These are phyloP conservation scores for Botrylloides violaceus DNA, from an alignment of 23 tunicate genomes.

Conservation along the genomic window DNA sequence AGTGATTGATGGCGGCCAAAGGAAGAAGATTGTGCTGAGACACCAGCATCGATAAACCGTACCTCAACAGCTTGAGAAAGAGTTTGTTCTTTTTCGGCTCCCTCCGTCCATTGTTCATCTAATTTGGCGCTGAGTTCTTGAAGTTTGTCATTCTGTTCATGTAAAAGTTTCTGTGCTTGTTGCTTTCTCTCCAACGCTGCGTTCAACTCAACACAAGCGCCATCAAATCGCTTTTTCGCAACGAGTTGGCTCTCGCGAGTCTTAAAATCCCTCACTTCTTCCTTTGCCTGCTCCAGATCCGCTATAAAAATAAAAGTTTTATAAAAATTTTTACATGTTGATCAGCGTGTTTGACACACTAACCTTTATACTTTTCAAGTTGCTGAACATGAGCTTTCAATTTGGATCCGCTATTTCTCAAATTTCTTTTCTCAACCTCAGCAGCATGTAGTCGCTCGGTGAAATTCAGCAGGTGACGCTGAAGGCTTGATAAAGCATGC, in stretches of 20 bases:
- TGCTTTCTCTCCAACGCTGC: constrained; percentile 75
- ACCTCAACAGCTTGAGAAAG: constrained; percentile 67
- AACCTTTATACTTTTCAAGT: constrained; percentile 36
- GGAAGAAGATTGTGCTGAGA: too few relatives aligned
- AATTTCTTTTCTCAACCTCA: constrained; percentile 70
- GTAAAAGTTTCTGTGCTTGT: constrained; percentile 61
- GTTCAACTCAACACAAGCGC: constrained; percentile 56
- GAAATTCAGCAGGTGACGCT: constrained; percentile 62
- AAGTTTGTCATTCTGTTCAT: constrained; percentile 67
- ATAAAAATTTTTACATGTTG: too few relatives aligned
- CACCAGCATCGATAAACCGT: too few relatives aligned
- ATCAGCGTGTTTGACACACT: too few relatives aligned
- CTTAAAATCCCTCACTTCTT: constrained; percentile 37
- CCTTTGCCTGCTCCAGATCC: constrained; percentile 24
- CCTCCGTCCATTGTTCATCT: constrained; percentile 65
- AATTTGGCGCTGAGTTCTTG: constrained; percentile 63
- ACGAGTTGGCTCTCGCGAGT: constrained; percentile 51
- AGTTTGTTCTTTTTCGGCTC: constrained; percentile 59
- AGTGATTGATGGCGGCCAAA: too few relatives aligned
- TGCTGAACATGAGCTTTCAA: constrained; percentile 41
- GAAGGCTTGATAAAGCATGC: constrained; percentile 57
- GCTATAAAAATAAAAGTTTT: too few relatives aligned
- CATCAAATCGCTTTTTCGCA: constrained; percentile 51
- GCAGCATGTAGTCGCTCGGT: constrained; percentile 88
- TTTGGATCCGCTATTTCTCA: constrained; percentile 41